These are phyloP conservation scores for Tyrannus savana DNA, from an alignment of 2,113 vertebrate species.

Conservation along the genomic window DNA sequence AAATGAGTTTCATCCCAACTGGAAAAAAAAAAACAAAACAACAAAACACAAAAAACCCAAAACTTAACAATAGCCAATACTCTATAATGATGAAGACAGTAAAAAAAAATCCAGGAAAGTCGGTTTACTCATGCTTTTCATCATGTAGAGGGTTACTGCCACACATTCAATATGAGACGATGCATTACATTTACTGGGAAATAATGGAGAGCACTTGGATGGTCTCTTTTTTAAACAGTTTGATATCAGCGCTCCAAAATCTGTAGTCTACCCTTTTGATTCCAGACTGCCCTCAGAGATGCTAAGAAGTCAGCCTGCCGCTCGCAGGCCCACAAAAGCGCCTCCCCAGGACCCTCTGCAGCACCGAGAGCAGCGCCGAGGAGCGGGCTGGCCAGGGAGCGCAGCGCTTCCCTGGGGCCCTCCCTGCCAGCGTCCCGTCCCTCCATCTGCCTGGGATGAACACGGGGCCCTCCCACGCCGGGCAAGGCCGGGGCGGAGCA, in stretches of 20 bases:
- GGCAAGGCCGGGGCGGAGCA: neutral
- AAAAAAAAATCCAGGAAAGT: neutral
- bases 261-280: neutral
- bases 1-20: constrained; percentile 99
- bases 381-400: neutral
- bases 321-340: fast-evolving
- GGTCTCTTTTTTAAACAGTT: neutral
- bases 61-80: neutral
- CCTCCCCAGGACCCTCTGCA: neutral
- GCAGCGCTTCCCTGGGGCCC: fast-evolving
- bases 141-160: neutral
- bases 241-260: neutral
- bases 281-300: neutral
- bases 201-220: neutral
- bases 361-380: neutral
- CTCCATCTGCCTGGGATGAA: fast-evolving
- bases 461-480: neutral
- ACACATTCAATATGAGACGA: neutral
- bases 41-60: neutral
- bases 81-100: neutral
- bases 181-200: neutral
- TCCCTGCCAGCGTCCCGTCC: fast-evolving
- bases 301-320: neutral
- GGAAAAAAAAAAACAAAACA: constrained; percentile 37
- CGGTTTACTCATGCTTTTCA: neutral